Evolutionary conservation across 2,113 vertebrate species (phyloP).

Genomic region (Tyto alba): DNA sequence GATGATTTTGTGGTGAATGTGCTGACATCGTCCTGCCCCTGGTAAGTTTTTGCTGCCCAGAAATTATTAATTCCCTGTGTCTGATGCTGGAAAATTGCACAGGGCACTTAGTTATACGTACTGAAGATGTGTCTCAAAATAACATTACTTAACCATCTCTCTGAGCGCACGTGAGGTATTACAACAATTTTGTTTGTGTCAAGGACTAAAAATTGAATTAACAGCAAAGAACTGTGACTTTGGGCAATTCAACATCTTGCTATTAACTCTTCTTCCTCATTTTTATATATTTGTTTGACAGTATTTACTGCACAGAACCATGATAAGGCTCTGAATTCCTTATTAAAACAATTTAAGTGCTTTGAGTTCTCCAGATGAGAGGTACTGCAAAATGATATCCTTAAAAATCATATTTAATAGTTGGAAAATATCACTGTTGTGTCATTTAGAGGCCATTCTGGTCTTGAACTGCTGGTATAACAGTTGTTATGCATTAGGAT

Average conservation of each 20-base stretch:
- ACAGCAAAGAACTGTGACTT: background rate
- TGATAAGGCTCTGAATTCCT: background rate
- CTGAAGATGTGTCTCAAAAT: background rate
- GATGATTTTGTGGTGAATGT: background rate
- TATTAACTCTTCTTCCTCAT: background rate
- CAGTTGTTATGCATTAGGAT: background rate
- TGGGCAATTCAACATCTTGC: background rate
- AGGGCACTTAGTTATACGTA: background rate
- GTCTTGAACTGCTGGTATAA: background rate
- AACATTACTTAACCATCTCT: background rate
- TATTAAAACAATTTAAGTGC: background rate
- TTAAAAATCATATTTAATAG: background rate
- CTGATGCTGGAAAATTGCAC: background rate
- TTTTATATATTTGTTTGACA: background rate
- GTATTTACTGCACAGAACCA: background rate
- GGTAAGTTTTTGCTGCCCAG: background rate
- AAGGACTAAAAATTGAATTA: background rate
- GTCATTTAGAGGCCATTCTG: background rate
- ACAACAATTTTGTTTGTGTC: background rate
- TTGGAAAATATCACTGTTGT: background rate
- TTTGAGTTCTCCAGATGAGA: background rate
- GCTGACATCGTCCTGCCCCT: background rate
- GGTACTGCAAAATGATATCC: background rate
- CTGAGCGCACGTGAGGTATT: background rate
- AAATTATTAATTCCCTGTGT: background rate